A percentile compares a stretch with the other conserved stretches of the same genome.
phyloP scores from a whole-genome alignment of 2,113 vertebrate genomes.

The Lutjanus erythropterus region DNA sequence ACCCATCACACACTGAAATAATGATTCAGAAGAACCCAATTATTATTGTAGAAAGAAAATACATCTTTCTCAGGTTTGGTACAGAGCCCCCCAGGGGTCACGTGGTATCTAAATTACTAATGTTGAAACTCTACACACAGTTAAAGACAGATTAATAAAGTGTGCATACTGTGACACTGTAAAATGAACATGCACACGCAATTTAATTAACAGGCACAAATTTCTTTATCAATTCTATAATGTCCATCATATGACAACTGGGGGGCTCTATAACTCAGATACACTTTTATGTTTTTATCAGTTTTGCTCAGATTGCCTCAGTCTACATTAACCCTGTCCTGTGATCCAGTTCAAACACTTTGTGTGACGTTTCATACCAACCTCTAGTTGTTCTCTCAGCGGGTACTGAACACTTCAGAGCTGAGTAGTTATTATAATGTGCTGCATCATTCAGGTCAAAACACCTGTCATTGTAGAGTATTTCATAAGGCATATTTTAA shows the following conservation, averaged over 20 bases:
- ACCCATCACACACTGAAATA: slow-evolving; percentile 55
- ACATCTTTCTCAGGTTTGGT: too few species aligned
- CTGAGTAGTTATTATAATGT: slow-evolving; percentile 30
- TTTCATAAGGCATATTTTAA: slow-evolving; percentile 19
- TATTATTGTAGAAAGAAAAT: neutral
- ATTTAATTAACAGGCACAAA: neutral
- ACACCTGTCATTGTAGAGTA: neutral
- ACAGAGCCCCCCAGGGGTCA: too few species aligned
- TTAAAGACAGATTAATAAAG: slow-evolving; percentile 15
- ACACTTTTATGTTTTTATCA: neutral
- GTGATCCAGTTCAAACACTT: slow-evolving; percentile 16
- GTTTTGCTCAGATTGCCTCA: neutral
- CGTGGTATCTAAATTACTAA: too few species aligned
- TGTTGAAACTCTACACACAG: slow-evolving; percentile 11
- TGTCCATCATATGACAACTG: slow-evolving; percentile 22
- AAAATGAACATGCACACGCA: slow-evolving; percentile 13
- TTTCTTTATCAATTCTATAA: slow-evolving; percentile 31
- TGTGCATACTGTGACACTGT: neutral
- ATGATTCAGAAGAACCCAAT: slow-evolving; percentile 17
- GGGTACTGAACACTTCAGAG: slow-evolving; percentile 41
- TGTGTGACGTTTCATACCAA: slow-evolving; percentile 60
- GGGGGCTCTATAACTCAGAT: slow-evolving; percentile 5
- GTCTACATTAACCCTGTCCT: slow-evolving; percentile 12
- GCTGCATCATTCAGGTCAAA: slow-evolving; percentile 49
- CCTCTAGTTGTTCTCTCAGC: slow-evolving; percentile 67